Conservation (phyloP, 2,888 invertebrate genomes). For the Hirtodrosophila alboralis region DNA sequence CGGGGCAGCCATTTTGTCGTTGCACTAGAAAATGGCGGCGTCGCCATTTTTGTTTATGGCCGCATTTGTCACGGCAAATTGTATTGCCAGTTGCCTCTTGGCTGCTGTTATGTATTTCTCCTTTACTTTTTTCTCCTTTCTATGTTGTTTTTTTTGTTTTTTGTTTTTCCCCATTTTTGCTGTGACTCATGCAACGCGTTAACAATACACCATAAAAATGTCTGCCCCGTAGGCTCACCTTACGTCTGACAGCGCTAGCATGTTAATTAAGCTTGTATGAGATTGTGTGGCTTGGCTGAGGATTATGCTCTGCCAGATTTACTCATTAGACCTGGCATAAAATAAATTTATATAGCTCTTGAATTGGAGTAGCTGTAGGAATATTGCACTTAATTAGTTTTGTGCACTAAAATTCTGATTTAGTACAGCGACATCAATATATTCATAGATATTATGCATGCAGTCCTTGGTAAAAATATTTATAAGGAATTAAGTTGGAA, state of each 20-base stretch:
- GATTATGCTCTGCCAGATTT: conserved; percentile 20
- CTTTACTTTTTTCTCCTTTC: background rate
- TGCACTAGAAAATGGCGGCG: conserved; percentile 67
- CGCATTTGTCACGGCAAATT: conserved; percentile 73
- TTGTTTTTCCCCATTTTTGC: background rate
- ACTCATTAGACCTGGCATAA: conserved; percentile 45
- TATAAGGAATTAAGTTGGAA: too few species aligned
- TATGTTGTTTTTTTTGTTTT: conserved; percentile 3
- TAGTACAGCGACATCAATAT: too few species aligned
- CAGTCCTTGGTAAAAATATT: too few species aligned
- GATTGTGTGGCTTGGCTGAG: conserved; percentile 1
- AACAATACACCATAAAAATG: conserved; percentile 52
- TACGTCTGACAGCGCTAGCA: conserved; percentile 40
- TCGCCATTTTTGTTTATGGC: conserved; percentile 74
- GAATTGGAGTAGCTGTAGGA: background rate
- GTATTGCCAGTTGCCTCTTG: conserved; percentile 54
- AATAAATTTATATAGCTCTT: conserved; percentile 45
- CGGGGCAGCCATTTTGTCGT: conserved; percentile 71
- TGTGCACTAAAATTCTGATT: too few species aligned
- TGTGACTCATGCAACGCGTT: conserved; percentile 30
- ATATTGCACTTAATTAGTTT: background rate
- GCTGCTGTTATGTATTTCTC: conserved; percentile 8
- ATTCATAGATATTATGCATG: too few species aligned
- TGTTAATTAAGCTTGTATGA: conserved; percentile 60
- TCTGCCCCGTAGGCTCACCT: conserved; percentile 58